These are phyloP conservation scores for Daboia siamensis DNA, from an alignment of 2,113 vertebrate genomes.

Conservation along the genomic window DNA sequence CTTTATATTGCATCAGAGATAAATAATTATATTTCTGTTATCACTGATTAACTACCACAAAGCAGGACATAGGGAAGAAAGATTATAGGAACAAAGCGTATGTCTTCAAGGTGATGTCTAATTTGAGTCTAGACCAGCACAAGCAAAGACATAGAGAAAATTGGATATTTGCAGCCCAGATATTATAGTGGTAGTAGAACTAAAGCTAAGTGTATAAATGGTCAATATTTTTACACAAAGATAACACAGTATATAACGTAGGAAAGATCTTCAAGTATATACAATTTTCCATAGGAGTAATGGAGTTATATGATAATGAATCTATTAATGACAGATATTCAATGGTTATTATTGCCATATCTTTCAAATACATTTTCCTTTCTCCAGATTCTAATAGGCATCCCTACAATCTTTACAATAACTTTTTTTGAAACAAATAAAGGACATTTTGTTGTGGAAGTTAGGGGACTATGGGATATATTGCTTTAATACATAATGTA, in stretches of 20 bases:
- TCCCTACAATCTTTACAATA: not conserved
- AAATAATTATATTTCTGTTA: not conserved
- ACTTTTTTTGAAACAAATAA: not conserved
- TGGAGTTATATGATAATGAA: not conserved
- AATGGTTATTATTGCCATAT: not conserved
- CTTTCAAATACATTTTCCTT: constrained; percentile 7
- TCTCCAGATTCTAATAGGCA: not conserved
- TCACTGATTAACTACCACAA: not conserved
- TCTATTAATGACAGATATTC: constrained; percentile 8
- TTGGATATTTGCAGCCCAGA: not conserved
- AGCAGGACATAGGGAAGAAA: not conserved
- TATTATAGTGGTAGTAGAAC: not conserved
- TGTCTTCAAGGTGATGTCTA: not conserved
- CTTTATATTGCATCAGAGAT: not conserved
- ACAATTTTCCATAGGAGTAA: not conserved
- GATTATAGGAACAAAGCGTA: not conserved
- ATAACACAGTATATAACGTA: not conserved
- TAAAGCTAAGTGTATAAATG: not conserved
- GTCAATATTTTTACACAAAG: not conserved
- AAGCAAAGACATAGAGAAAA: not conserved
- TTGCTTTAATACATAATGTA: constrained; percentile 59
- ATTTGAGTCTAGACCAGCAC: not conserved
- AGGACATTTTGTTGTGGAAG: not conserved
- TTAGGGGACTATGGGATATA: not conserved
- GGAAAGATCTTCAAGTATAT: not conserved